Evolutionary conservation across 30 jellyfish, hydroid and myxozoan species (phyloP), one percentile per base, ranked within the genome.

Genomic region (Aurelia coerulea): DNA sequence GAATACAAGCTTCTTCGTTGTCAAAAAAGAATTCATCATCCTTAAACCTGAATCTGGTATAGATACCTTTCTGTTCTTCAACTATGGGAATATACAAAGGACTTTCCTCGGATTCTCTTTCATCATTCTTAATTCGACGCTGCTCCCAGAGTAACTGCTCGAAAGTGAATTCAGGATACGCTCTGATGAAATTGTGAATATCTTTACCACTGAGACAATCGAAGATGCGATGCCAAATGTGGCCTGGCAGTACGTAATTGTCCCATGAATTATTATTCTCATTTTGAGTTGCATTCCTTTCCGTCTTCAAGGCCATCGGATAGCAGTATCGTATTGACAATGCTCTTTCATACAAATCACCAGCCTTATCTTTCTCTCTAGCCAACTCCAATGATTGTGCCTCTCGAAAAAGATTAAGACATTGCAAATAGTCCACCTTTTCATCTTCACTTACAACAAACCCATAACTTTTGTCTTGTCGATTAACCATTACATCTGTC

Each of bases 311-410:
- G 13, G 75, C 81, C 63, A 32, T 71, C 7, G 96, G 96, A 62
- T 88, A 88, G 42, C 78, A 66, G 63, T 88, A 88, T 33, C 96
- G 51, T 34, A 79, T 78, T 19, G 96, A 88, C 78, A 87, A 56
- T 19, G 91, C 74, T 78, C 76, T 87, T 73, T 87, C 96, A 77
- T 76, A 87, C 1, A 46, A 53, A 17, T 67, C 75, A 0, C 87
- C 87, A 50, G 92, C 96, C 62, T 68, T 42, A 50, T 58, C 77
- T 62, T 56, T 62, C 23, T 71, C 11, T 51, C 76, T 67, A 11
- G 62, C 65, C 88, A 88, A 34, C 62, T 88, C 96, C 31, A 14
- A 17, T 33, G 80, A 37, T 50, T 88, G 96, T 5, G 96, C 96
- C 49, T 31, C 71, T 60, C 96, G 73, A 64, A 88, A 88, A 3